Evolutionary conservation across 2,888 invertebrate genomes (phyloP), one percentile per base, ranked within the genome.

Genomic region (Trachelus tabidus): DNA sequence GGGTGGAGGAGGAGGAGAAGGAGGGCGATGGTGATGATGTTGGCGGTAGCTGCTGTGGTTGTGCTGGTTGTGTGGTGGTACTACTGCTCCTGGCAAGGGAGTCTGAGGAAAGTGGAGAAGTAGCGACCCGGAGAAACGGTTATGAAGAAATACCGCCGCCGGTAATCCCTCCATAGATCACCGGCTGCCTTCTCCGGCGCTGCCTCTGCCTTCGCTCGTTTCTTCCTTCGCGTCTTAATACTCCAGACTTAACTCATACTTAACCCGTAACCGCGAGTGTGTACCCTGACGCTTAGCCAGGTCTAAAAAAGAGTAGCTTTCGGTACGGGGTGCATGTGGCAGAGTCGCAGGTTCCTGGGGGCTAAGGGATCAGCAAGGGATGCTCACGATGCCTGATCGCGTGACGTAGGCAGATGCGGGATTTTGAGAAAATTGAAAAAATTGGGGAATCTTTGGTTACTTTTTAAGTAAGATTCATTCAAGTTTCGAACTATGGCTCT

Each of bases 161-260:
- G 89, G 91, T 91, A 91, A 91, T 91, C 91, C 91, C 85, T 85
- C 88, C 91, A 91, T 91, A 91, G 91, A 91, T 91, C 91, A 91
- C 90, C 85, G 79, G 84, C 85, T 86, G 87, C 23, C 56, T 56
- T 23, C 56, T 56, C 56, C 56, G 56, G 23, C 23, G 87, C 86
- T 87, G 86, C 85, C 84, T 81, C 84, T 76, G 77, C 76, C 78
- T 73, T 76, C 74, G 75, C 81, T 79, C 83, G 81, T 78, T 84
- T 83, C 83, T 82, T 83, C 85, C 75, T 78, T 73, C 79, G 83
- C 83, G 85, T 87, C 88, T 88, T 90, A 89, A 90, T 89, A 86
- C 87, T 86, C 79, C 77, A 80, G 89, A 88, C 90, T 91, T 90
- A 89, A 90, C 87, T 90, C 87, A 88, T 87, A 86, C 88, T 89